Base-by-base conservation (phyloP, 2,113 vertebrate species). In the Cyphotilapia sp. region DNA sequence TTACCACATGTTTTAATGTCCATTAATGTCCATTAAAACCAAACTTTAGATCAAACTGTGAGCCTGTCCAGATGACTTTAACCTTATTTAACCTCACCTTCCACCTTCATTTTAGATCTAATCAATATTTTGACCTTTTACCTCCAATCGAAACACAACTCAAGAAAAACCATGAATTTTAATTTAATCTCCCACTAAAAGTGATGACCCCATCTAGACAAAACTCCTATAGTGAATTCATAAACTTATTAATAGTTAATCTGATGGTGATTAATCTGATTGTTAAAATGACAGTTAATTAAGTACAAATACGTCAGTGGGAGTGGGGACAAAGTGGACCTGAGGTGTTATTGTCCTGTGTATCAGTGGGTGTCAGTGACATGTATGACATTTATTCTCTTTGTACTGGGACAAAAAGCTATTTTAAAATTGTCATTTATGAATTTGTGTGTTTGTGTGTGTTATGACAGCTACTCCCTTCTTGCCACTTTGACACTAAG, bases 381-480 rank as follows among this genome's bases (percentile, higher is more conserved):
- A 76, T 29, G 31, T 31, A 29, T 84, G 85, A 90, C 87, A 86
- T 87, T 49, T 85, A 85, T 84, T 93, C 83, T 85, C 85, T 69
- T 86, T 42, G 53, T 33, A n/a, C 82, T 85, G 57, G 38, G 42
- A 81, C 61, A 59, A 86, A 90, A 86, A 88, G 80, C 80, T 49
- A 51, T 71, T 81, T 85, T 83, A 59, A 49, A 87, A 87, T 76
- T 85, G 85, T 71, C 84, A 88, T 56, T 86, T 38, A 86, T 10
- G 57, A 80, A 85, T 66, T 10, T n/a, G 56, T 54, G 83, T 66
- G 83, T 17, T 76, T 42, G 54, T 80, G 22, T 89, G 78, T 90
- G 80, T 85, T 81, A 57, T 92, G 90, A 90, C 85, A 92, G 87
- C 81, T 81, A 74, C 57, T 87, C 69, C 86, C 84, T 69, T 31